Conservation (phyloP, 1,140 invertebrate genomes). For the Drosophila rufa region DNA sequence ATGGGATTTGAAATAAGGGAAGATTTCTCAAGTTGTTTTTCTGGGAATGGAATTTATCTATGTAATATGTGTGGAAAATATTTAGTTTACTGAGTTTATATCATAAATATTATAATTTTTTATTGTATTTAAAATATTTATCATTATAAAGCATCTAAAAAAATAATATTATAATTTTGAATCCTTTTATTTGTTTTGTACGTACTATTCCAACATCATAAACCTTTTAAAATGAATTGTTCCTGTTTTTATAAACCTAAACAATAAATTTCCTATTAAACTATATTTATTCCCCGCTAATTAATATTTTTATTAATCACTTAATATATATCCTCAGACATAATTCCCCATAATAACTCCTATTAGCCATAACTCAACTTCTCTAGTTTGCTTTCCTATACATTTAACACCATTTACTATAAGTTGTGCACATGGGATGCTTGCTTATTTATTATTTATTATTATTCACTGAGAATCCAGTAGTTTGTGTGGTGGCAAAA, state of each 20-base stretch:
- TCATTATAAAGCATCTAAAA: neutral
- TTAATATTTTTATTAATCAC: neutral
- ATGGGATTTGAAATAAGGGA: neutral
- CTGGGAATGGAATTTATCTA: neutral
- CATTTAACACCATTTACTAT: neutral
- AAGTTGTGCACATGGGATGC: neutral
- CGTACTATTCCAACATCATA: neutral
- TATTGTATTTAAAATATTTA: no score
- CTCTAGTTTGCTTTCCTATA: no score
- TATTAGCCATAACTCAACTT: neutral
- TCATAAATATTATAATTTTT: no score
- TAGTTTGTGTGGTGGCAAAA: conserved; percentile 23
- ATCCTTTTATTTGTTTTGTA: neutral
- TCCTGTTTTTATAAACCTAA: neutral
- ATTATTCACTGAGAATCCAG: conserved; percentile 8
- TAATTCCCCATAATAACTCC: neutral
- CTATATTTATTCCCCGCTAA: neutral
- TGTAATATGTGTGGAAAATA: no score
- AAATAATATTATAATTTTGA: neutral
- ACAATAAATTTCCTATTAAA: neutral
- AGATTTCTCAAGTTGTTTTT: neutral
- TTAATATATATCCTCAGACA: no score
- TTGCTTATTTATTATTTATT: neutral
- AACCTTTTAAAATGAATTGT: neutral
- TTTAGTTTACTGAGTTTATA: neutral